Evolutionary conservation across 2,888 invertebrate genomes (phyloP), one percentile per base, ranked within the genome.

Genomic region (Zeuzera pyrina): DNA sequence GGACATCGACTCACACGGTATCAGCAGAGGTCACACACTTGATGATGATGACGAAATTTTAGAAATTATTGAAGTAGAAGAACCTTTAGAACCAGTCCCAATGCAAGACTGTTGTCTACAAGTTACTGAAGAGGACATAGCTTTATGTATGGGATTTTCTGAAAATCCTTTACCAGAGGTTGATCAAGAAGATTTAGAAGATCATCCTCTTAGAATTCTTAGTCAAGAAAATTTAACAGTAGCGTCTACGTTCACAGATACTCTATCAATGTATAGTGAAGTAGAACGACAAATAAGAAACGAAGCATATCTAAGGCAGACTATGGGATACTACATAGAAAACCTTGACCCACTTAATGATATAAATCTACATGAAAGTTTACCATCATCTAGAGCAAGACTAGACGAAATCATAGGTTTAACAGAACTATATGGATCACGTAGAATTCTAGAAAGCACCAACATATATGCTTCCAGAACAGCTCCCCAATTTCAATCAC

Each of bases 101-200:
- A 94, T 90, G 85, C 92, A 92, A 69, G 95, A 93, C 65, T 90
- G 88, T 37, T 95, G 94, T 49, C 84, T 95, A 33, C 95, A 95
- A 84, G 94, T 94, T 31, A 95, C 94, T 3, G 95, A 96, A 76
- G 95, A 95, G 73, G 95, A 96, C 60, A 95, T 96, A 39, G 93
- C 94, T 3, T 85, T 90, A 32, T 93, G 94, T 52, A 94, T 94
- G 92, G 90, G 90, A 23, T 85, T 84, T 47, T 71, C 79, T 30
- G 90, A 91, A 45, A 89, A 90, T 71, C 89, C 88, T 26, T 62
- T 91, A 19, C 88, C 88, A 1, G 91, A 91, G 68, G 87, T 88
- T 14, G 91, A 91, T 50, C 91, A 90, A 57, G 88, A 87, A 42
- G 88, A 87, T 47, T 73, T 68, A 32, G 89, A 91, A 41, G 93